Percentiles rank a stretch among this genome's conserved stretches.
These are phyloP conservation scores for Luffia ferchaultella DNA, from an alignment of 2,888 invertebrate species.

Conservation along the genomic window DNA sequence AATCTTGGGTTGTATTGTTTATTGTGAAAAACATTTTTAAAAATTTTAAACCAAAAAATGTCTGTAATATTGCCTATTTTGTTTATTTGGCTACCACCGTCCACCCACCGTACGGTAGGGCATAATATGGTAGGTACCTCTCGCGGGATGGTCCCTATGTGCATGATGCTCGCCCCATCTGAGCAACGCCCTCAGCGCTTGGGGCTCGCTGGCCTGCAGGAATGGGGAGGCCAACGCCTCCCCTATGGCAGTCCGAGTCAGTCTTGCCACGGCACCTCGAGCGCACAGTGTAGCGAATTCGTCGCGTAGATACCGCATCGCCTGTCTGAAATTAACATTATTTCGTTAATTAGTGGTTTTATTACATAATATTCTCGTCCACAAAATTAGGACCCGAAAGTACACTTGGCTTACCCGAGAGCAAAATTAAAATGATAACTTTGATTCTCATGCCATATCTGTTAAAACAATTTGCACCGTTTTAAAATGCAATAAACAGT, in stretches of 20 bases:
- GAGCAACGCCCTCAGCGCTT: constrained; percentile 75
- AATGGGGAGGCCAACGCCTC: constrained; percentile 75
- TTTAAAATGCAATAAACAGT: no score
- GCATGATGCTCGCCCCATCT: constrained; percentile 36
- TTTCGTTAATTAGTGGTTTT: no score
- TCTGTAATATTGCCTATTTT: no score
- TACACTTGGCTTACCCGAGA: background rate
- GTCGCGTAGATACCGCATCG: constrained; percentile 90
- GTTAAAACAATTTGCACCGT: no score
- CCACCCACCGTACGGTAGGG: no score
- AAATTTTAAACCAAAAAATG: no score
- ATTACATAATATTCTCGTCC: no score
- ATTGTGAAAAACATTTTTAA: no score
- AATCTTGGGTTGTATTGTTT: no score
- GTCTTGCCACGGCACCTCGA: constrained; percentile 77
- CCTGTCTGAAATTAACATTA: constrained; percentile 72
- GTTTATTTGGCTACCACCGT: no score
- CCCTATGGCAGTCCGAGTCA: constrained; percentile 72
- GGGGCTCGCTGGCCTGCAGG: constrained; percentile 86
- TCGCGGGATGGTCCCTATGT: background rate
- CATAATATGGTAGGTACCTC: no score
- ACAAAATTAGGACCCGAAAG: no score
- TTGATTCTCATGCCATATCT: background rate
- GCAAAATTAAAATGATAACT: background rate
- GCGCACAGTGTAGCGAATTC: constrained; percentile 85